Conservation (phyloP, 2,797 vertebrate species). For the Pteronotus mesoamericanus region DNA sequence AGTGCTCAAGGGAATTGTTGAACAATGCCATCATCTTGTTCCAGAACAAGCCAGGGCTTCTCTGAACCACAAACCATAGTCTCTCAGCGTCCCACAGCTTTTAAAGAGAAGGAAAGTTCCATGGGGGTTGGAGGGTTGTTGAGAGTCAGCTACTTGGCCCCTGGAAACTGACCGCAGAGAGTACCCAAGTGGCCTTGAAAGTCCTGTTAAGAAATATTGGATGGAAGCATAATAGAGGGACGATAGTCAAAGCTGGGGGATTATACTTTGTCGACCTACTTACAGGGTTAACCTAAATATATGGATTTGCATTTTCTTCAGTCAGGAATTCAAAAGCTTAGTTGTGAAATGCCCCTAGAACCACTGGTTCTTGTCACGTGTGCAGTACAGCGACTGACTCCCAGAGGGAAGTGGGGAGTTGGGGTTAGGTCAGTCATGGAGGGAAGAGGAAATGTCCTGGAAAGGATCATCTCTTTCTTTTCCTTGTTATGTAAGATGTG, state of each 20-base stretch:
- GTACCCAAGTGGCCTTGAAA: neutral
- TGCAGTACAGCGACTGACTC: neutral
- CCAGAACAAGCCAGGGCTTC: neutral
- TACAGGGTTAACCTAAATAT: neutral
- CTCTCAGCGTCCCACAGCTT: neutral
- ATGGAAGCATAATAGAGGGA: neutral
- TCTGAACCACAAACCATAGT: neutral
- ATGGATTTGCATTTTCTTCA: constrained; percentile 26
- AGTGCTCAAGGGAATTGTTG: neutral
- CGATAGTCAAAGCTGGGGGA: neutral
- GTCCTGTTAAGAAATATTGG: neutral
- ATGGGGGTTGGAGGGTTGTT: too few relatives aligned
- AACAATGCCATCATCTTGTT: neutral
- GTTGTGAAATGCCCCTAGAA: neutral
- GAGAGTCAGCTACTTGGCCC: neutral
- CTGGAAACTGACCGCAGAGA: neutral
- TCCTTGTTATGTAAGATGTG: constrained; percentile 26
- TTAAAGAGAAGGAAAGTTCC: neutral
- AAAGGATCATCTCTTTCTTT: constrained; percentile 6
- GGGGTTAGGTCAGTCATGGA: neutral
- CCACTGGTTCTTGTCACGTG: neutral
- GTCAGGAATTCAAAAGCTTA: neutral
- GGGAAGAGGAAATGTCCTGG: neutral
- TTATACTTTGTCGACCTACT: constrained; percentile 51
- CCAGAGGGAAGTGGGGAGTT: neutral